These are phyloP conservation scores for Adelosebastes latens DNA, from an alignment of 2,797 vertebrate genomes.

Conservation along the genomic window DNA sequence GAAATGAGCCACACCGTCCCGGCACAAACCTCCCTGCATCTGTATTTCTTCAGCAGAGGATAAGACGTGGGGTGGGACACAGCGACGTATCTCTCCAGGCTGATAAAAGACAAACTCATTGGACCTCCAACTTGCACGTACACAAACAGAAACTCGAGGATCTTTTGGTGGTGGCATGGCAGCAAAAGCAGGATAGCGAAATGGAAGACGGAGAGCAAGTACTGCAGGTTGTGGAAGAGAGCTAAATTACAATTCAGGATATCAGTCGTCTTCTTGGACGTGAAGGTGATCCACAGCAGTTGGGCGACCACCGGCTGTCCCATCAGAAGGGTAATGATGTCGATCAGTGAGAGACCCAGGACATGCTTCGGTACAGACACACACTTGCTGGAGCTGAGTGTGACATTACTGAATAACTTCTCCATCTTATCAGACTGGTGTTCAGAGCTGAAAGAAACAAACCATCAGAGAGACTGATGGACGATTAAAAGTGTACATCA, in stretches of 20 bases:
- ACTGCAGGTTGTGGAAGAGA: conserved; percentile 40
- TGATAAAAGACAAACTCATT: conserved; percentile 39
- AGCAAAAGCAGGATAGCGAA: rapidly evolving
- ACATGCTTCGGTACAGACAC: rapidly evolving
- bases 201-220: not conserved
- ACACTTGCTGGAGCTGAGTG: not conserved
- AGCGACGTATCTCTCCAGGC: conserved; percentile 57
- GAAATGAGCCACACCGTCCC: conserved; percentile 31
- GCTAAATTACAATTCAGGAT: conserved; percentile 51
- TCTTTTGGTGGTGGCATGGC: rapidly evolving
- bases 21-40: conserved; percentile 36
- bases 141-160: not conserved
- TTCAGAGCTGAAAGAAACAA: not conserved
- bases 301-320: conserved; percentile 26
- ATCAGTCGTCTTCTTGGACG: conserved; percentile 16
- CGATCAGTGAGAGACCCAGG: rapidly evolving
- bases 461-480: not conserved
- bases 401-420: rapidly evolving
- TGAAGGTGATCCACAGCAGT: conserved; percentile 42
- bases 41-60: conserved; percentile 54
- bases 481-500: no score
- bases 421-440: not conserved
- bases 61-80: conserved; percentile 54
- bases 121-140: conserved; percentile 44
- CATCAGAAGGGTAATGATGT: not conserved